Conservation (phyloP, 2,797 vertebrate species). For the Varecia variegata region DNA sequence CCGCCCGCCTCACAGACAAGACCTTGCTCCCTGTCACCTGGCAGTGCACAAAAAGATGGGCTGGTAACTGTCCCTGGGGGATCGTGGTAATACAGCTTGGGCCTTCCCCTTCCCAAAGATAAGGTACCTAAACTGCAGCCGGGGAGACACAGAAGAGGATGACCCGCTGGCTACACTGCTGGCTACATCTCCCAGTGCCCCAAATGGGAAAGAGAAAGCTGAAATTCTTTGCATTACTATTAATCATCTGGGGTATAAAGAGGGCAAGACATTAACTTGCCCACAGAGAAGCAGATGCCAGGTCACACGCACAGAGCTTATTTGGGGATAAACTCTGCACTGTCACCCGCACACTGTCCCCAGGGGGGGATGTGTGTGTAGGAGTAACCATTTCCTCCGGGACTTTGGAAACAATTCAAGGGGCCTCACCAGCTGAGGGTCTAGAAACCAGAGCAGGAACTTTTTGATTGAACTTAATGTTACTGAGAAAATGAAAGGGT, state of each 20-base stretch:
- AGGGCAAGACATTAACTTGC: neutral
- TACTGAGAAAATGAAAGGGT: neutral
- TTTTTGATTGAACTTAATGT: constrained; percentile 5
- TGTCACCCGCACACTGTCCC: neutral
- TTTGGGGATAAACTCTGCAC: neutral
- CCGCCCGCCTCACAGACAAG: neutral
- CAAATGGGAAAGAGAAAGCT: neutral
- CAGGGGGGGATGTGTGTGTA: neutral
- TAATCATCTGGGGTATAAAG: neutral
- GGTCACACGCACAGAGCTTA: neutral
- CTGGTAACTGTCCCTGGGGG: neutral
- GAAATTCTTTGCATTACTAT: neutral
- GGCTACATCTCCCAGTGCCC: neutral
- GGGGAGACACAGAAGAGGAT: neutral
- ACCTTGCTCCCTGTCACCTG: neutral
- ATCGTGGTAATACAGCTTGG: neutral
- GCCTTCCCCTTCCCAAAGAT: neutral
- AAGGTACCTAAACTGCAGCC: neutral
- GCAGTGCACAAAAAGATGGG: neutral
- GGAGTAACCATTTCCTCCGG: neutral
- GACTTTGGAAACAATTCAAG: neutral
- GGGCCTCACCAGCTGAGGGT: neutral
- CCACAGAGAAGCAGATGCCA: neutral
- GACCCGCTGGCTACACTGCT: accelerated
- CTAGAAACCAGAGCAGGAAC: neutral